phyloP scores from a whole-genome alignment of 2,888 invertebrate species.

The Brenthis hecate region DNA sequence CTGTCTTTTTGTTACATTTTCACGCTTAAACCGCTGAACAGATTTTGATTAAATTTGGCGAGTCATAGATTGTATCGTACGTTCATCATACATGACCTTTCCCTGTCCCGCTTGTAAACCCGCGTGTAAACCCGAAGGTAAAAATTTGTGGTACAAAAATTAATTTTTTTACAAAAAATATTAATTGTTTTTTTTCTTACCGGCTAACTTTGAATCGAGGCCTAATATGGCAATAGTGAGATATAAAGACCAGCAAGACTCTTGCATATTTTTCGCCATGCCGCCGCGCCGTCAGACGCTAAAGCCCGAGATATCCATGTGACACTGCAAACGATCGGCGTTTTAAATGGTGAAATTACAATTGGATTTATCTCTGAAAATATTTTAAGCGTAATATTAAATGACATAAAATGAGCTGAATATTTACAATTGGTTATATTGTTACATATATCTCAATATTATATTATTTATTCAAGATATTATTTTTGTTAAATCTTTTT shows the following conservation, averaged over 20 bases:
- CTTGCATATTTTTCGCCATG: slow-evolving; percentile 63
- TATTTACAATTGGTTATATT: background rate
- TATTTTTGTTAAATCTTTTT: too few species aligned
- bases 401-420: background rate
- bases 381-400: background rate
- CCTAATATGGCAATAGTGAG: slow-evolving; percentile 70
- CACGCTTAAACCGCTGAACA: too few species aligned
- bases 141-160: too few species aligned
- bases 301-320: slow-evolving; percentile 46
- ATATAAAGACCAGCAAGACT: slow-evolving; percentile 66
- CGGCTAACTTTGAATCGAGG: slow-evolving; percentile 71
- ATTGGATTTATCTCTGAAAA: background rate
- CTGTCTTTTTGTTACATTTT: too few species aligned
- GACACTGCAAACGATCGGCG: slow-evolving; percentile 51
- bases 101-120: too few species aligned
- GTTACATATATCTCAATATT: background rate
- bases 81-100: too few species aligned
- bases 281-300: slow-evolving; percentile 39
- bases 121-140: too few species aligned
- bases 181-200: slow-evolving; percentile 47
- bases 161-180: slow-evolving; percentile 9
- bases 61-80: too few species aligned
- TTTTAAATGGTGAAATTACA: slow-evolving; percentile 24
- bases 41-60: too few species aligned
- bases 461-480: too few species aligned